Percentiles rank a stretch among this genome's conserved stretches.
phyloP scores from a whole-genome alignment of 2,888 invertebrate genomes.

The Drosophila dives region DNA sequence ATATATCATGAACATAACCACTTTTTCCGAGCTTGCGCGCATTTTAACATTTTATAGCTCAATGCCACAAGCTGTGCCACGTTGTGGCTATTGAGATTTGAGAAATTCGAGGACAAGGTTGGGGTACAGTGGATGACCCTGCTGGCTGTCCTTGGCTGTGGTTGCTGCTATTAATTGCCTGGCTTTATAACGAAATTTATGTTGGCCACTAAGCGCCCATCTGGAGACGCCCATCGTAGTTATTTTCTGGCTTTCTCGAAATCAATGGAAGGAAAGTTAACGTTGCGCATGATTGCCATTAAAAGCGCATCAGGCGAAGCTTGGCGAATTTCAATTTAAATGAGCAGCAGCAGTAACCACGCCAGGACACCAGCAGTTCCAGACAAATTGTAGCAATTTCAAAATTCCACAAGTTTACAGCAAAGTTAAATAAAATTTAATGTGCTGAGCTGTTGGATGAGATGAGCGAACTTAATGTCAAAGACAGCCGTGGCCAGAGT shows the following conservation, averaged over 20 bases:
- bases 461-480: conserved; percentile 58
- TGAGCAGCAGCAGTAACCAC: conserved; percentile 6
- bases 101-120: conserved; percentile 16
- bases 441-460: conserved; percentile 43
- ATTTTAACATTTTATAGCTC: conserved; percentile 13
- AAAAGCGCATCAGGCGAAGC: conserved; percentile 33
- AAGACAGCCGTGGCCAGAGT: conserved; percentile 47
- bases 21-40: conserved; percentile 5
- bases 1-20: too few species aligned
- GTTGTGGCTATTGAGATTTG: conserved; percentile 10
- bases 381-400: conserved; percentile 80
- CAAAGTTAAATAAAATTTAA: conserved; percentile 76
- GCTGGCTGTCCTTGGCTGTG: conserved; percentile 34
- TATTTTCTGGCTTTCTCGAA: conserved; percentile 19
- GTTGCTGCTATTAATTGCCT: conserved; percentile 68
- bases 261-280: conserved; percentile 64
- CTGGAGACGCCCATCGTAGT: neutral
- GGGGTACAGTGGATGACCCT: conserved; percentile 31
- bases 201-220: conserved; percentile 47
- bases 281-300: conserved; percentile 73
- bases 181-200: conserved; percentile 64
- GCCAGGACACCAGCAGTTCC: conserved; percentile 18
- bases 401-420: conserved; percentile 76
- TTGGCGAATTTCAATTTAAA: conserved; percentile 33
- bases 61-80: conserved; percentile 18